Evolutionary conservation across 2,113 vertebrate species (phyloP), one percentile per base, ranked within the genome.

Genomic region (Hylia prasina): DNA sequence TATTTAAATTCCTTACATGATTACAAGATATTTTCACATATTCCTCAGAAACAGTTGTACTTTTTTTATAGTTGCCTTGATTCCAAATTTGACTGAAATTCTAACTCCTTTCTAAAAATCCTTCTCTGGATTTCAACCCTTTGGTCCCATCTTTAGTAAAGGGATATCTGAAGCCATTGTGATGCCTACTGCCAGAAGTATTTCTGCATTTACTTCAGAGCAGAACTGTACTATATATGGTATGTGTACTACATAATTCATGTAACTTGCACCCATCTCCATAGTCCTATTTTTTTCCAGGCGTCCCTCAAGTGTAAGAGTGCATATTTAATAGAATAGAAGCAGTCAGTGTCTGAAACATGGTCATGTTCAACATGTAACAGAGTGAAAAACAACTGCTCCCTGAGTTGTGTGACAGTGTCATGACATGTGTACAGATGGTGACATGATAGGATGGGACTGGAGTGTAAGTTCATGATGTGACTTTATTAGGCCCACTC

Each of bases 321-420:
- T 16, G 3, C 7, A 24, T 73, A 30, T 77, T 80, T 50, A 60
- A 45, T 20, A 57, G 27, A 22, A 23, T 3, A 77, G 66, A 57
- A 28, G 37, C 13, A 51, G 22, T 37, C 14, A 37, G 15, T 33
- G 16, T 33, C 40, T 76, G 53, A 79, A 90, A 51, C 13, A 42
- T 9, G 18, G 33, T 44, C 35, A 5, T 3, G 7, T 56, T 82
- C 22, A 10, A 23, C 37, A 7, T 0, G 0, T 23, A 60, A 76
- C 15, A 69, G 20, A 54, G 22, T 20, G 31, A 91, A 25, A 15
- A 42, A 13, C 35, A 50, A 10, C 50, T 58, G 4, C 14, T 71
- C 8, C 18, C 22, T 53, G 28, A 31, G 9, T 22, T 80, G 14
- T 33, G 20, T 48, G 66, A 28, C 19, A 35, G 8, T 79, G 33